phyloP scores from a whole-genome alignment of 2,888 invertebrate genomes.

The Resseliella maxima region DNA sequence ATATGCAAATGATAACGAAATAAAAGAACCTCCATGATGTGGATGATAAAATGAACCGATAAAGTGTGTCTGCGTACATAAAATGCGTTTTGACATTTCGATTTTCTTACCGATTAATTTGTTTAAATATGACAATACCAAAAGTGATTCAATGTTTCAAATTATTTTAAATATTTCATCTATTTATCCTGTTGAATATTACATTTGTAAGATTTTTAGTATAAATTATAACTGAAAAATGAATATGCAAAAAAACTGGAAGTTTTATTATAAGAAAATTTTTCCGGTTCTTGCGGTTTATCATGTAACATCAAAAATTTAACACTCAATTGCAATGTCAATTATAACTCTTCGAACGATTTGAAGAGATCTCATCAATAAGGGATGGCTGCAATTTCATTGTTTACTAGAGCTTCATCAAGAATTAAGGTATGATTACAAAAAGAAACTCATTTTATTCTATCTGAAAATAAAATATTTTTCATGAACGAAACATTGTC shows the following conservation, averaged over 20 bases:
- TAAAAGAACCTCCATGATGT: not conserved
- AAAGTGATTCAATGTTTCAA: not conserved
- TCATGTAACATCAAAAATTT: not conserved
- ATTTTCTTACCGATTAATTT: not conserved
- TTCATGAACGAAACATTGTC: too few species aligned
- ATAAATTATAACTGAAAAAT: not conserved
- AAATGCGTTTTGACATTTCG: not conserved
- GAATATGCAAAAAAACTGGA: not conserved
- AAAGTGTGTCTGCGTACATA: not conserved
- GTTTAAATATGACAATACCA: not conserved
- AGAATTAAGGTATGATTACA: not conserved
- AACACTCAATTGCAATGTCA: not conserved
- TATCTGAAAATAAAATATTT: too few species aligned
- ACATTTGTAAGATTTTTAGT: not conserved
- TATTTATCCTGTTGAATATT: not conserved
- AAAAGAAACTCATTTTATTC: not conserved
- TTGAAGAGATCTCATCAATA: not conserved
- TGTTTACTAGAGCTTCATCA: not conserved
- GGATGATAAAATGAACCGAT: conserved; percentile 50
- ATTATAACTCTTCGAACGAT: not conserved
- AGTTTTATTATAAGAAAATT: too few species aligned
- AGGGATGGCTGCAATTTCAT: conserved; percentile 20
- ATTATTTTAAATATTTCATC: not conserved
- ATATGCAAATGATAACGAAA: conserved; percentile 53
- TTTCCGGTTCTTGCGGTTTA: not conserved